Conservation (phyloP, 2,888 invertebrate genomes). For the Leucozona laternaria region DNA sequence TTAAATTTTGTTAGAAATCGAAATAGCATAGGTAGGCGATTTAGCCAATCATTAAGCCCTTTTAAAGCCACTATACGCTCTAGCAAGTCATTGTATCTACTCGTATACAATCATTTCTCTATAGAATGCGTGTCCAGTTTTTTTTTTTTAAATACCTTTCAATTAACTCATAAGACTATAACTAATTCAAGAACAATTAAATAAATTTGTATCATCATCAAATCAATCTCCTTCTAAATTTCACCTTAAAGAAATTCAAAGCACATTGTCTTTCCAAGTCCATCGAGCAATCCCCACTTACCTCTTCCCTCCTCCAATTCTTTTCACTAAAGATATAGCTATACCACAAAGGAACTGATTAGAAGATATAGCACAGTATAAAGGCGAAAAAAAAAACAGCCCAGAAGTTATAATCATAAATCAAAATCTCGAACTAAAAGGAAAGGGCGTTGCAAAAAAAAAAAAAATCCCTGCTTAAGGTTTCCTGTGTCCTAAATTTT, state of each 20-base stretch:
- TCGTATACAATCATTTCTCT: not conserved
- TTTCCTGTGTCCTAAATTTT: slow-evolving; percentile 20
- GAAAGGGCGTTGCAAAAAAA: slow-evolving; percentile 4
- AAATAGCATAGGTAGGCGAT: no score
- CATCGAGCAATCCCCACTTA: not conserved
- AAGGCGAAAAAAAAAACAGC: not conserved
- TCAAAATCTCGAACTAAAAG: slow-evolving; percentile 21
- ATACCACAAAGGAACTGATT: slow-evolving; percentile 13
- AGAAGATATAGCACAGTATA: not conserved
- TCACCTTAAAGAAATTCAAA: not conserved
- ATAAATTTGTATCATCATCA: not conserved
- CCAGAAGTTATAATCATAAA: slow-evolving; percentile 35
- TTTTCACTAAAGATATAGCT: not conserved
- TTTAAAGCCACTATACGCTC: no score
- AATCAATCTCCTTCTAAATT: not conserved
- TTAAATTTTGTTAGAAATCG: no score
- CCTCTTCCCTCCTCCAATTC: not conserved
- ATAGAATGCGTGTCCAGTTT: not conserved
- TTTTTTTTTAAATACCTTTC: not conserved
- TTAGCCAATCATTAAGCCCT: no score
- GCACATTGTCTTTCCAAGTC: not conserved
- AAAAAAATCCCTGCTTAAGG: slow-evolving; percentile 7
- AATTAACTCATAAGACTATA: not conserved
- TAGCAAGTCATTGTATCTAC: no score
- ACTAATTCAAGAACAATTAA: not conserved